Base-by-base conservation (phyloP, 37 sponge, comb jelly and placozoan genomes). In the Aphrocallistes beatrix region DNA sequence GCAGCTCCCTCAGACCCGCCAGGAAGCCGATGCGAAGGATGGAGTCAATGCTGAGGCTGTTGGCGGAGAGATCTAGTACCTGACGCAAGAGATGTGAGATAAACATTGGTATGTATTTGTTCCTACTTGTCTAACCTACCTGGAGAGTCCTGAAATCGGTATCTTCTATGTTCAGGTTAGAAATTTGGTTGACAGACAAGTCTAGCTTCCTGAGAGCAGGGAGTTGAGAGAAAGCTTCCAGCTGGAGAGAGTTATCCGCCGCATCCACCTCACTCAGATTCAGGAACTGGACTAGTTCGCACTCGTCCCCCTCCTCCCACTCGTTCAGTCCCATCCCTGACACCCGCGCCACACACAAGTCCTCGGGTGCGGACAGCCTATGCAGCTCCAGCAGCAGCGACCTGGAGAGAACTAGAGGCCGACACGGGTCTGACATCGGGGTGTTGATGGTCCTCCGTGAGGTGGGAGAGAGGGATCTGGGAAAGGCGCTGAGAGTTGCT, bases 11-110 rank as follows among this genome's bases (percentile, higher is more conserved):
- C 36, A 94, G 84, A 13, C 50, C 36, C 10, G 89, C 91, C 39
- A 94, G 85, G 10, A 42, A 38, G 0, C 95, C 95, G 51, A 94
- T 86, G 10, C 86, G 23, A 0, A 90, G 69, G 38, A 94, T 28
- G 17, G 87, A 85, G 21, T 37, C 1, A 13, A 38, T 85, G 84
- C 85, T 87, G 42, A 94, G 83, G 39, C 75, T 42, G 84, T 94
- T 94, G 83, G 87, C 92, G 39, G 95, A 94, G 81, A 94, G 85
- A 81, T 94, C 93, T 38, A 92, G 81, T 0, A 16, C 45, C 87
- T 88, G 39, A 17, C 37, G 0, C 23, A 10, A 23, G 37, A 1
- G 45, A n/a, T 32, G 21, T 0, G n/a, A 10, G 75, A 82, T 39
- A 23, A 30, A 37, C 60, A 28, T 23, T 0, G n/a, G 28, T 36